Evolutionary conservation across 2,113 vertebrate genomes (phyloP), one percentile per base, ranked within the genome.

Genomic region (Entelurus aequoreus): DNA sequence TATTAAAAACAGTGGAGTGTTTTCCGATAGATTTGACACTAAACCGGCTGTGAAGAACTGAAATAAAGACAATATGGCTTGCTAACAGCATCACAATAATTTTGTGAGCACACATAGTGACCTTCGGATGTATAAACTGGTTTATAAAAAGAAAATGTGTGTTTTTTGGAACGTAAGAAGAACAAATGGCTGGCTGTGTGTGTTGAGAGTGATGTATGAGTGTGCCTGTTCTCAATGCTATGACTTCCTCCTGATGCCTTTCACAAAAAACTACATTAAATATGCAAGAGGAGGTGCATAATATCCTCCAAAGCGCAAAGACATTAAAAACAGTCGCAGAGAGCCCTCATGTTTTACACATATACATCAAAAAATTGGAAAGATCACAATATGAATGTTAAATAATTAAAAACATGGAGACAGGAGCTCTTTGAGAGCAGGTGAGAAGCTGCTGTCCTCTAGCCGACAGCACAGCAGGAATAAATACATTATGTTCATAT

Each of bases 391-490:
- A 84, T 81, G 85, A 88, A 85, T 84, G 80, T 84, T 91, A 61
- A 88, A 87, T 69, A 79, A 76, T 87, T 80, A 82, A 87, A 82
- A 86, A 79, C 69, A 82, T 72, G 77, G 75, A 88, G 79, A 89
- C 69, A 72, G 81, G 65, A 77, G 87, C 89, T 89, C 91, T 94
- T 92, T 91, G 87, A 93, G 88, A 92, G 90, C 89, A 83, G 80
- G 79, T 86, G 72, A 69, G 84, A 85, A 79, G 84, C 76, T 72
- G 80, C 86, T 80, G 74, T 81, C 84, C 75, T 83, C 78, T 71
- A 79, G 68, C 74, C 57, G 63, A 86, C 87, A 84, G 85, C 85
- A 59, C 80, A 86, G 82, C 84, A 85, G 79, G 86, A 89, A 86
- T 89, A 88, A 88, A 89, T 89, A 90, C 75, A 85, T 35, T 82